Evolutionary conservation across 1,140 invertebrate species (phyloP), one percentile per base, ranked within the genome.

Genomic region (Drosophila nannoptera): DNA sequence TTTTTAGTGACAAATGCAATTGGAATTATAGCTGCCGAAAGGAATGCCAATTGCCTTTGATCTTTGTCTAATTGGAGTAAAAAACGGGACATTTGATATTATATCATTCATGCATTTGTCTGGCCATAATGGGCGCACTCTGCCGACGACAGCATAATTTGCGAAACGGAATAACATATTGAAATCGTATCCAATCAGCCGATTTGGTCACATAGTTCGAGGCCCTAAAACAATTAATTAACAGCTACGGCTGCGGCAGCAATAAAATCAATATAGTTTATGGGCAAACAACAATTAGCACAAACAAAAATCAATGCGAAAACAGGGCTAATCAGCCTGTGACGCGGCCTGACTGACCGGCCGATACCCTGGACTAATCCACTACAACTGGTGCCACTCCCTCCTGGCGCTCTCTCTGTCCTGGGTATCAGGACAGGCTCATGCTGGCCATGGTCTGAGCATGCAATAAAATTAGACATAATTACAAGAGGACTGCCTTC

Each of bases 391-490:
- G n/a, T n/a, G n/a, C n/a, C n/a, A 22, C 22, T 22, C 22, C 3
- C 22, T 22, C 22, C 22, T n/a, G n/a, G n/a, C n/a, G n/a, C 22
- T 22, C 22, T 22, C 22, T 22, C 22, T 22, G 1, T 22, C 22
- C 11, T 11, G 22, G 35, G 46, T 42, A 49, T 33, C 35, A 43
- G 29, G 29, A 36, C 12, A 22, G 35, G 33, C 42, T 22, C 62
- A 42, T 35, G 53, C 29, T 38, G 62, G 29, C 35, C 35, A 6
- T 11, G 16, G 38, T n/a, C 12, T 29, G 16, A 38, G 53, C 11
- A n/a, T 54, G 69, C 73, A 84, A 80, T 84, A 76, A 84, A 84
- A 84, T 84, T 86, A 84, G 83, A 84, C 81, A 83, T 83, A 83
- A 83, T 83, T 83, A 83, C 80, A 76, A 83, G 58, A 73, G 48